phyloP scores from a whole-genome alignment of 2,888 invertebrate genomes.

The Pyrrhia umbra region DNA sequence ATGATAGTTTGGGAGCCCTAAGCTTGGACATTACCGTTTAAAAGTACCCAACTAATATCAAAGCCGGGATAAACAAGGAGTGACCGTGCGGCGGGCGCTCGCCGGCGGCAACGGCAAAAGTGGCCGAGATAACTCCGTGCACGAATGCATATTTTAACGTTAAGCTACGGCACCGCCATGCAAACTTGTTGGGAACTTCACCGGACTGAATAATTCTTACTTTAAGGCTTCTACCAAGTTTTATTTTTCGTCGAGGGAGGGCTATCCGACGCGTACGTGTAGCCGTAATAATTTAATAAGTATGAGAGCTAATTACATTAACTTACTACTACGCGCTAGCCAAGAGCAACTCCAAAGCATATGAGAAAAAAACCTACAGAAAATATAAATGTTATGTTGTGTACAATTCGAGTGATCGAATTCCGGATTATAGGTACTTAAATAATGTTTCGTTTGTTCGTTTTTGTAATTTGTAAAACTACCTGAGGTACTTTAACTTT shows the following conservation, averaged over 20 bases:
- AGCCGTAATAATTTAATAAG: conserved; percentile 31
- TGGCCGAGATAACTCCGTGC: conserved; percentile 83
- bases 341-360: not conserved
- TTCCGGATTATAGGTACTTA: too few relatives aligned
- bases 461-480: too few relatives aligned
- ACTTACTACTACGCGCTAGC: conserved; percentile 21
- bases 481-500: too few relatives aligned
- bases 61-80: conserved; percentile 80
- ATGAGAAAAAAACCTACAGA: not conserved
- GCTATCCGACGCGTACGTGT: conserved; percentile 53
- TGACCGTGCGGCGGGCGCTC: conserved; percentile 76
- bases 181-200: conserved; percentile 85
- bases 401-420: not conserved
- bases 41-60: conserved; percentile 75
- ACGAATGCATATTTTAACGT: conserved; percentile 88
- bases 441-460: too few relatives aligned
- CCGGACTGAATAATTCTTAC: conserved; percentile 83
- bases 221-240: conserved; percentile 74
- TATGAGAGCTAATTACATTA: conserved; percentile 28
- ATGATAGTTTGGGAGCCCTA: conserved; percentile 54
- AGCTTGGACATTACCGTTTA: conserved; percentile 65
- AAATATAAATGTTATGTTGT: conserved; percentile 6
- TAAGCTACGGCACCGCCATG: conserved; percentile 81
- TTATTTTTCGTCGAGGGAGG: conserved; percentile 53
- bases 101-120: conserved; percentile 77